Conservation (phyloP, 2,113 vertebrate species). For the Ranitomeya variabilis region DNA sequence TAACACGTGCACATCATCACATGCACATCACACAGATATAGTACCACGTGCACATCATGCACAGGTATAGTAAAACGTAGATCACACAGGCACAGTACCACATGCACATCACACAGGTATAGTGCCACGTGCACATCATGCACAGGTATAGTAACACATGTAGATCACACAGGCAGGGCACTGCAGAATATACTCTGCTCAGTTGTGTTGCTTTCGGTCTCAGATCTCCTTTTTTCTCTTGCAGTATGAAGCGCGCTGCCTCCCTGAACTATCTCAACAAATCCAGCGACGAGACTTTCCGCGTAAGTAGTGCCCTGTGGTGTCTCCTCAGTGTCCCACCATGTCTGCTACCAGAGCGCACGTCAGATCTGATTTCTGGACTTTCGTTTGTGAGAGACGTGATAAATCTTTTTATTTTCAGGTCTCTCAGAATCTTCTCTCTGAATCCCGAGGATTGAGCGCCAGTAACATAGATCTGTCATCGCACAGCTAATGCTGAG, state of each 20-base stretch:
- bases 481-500: constrained; percentile 64
- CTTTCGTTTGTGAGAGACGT: background rate
- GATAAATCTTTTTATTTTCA: constrained; percentile 53
- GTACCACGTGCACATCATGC: too few relatives aligned
- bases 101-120: too few relatives aligned
- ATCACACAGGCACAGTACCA: too few relatives aligned
- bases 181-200: too few relatives aligned
- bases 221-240: constrained; percentile 30
- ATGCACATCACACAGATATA: too few relatives aligned
- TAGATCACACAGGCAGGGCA: too few relatives aligned
- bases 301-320: constrained; percentile 73
- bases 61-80: too few relatives aligned
- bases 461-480: constrained; percentile 69
- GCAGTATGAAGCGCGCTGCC: constrained; percentile 93
- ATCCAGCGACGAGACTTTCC: constrained; percentile 79
- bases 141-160: too few relatives aligned
- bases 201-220: background rate
- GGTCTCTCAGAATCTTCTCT: constrained; percentile 65
- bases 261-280: constrained; percentile 92
- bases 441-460: constrained; percentile 66
- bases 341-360: too few relatives aligned
- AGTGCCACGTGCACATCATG: too few relatives aligned
- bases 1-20: too few relatives aligned
- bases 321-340: too few relatives aligned
- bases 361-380: background rate